Percentiles rank a stretch among this genome's conserved stretches.
Conservation (phyloP, 2,888 invertebrate species). For the Ennomos fuscantarius region DNA sequence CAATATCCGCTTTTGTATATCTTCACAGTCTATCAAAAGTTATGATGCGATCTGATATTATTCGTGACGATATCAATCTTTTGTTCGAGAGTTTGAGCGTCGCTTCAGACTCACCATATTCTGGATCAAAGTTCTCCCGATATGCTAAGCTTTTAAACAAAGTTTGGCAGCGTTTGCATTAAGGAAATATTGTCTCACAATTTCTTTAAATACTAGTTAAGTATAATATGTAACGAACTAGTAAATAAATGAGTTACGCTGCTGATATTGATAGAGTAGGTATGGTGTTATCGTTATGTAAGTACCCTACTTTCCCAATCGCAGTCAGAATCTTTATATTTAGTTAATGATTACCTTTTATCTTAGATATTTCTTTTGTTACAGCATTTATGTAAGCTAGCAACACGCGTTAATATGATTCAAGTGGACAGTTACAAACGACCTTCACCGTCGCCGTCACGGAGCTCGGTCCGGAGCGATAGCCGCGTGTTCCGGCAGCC, state of each 20-base stretch:
- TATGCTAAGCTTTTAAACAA: slow-evolving; percentile 37
- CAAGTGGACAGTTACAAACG: slow-evolving; percentile 77
- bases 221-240: slow-evolving; percentile 11
- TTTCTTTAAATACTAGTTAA: slow-evolving; percentile 25
- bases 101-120: slow-evolving; percentile 36
- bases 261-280: too few species aligned
- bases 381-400: slow-evolving; percentile 26
- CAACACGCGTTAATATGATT: slow-evolving; percentile 61
- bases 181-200: slow-evolving; percentile 32
- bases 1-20: slow-evolving; percentile 25
- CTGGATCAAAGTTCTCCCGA: slow-evolving; percentile 39
- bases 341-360: slow-evolving; percentile 8
- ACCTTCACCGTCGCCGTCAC: slow-evolving; percentile 79
- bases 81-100: slow-evolving; percentile 39
- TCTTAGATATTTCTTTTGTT: slow-evolving; percentile 24
- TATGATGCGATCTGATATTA: slow-evolving; percentile 33
- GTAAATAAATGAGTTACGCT: too few species aligned
- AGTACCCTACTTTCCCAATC: too few species aligned
- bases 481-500: slow-evolving; percentile 76
- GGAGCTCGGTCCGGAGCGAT: slow-evolving; percentile 77
- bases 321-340: too few species aligned
- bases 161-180: slow-evolving; percentile 34
- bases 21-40: slow-evolving; percentile 31
- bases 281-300: too few species aligned
- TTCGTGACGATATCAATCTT: slow-evolving; percentile 39